phyloP scores from a whole-genome alignment of 1,140 invertebrate genomes.

The Ctenoplectra terminalis region DNA sequence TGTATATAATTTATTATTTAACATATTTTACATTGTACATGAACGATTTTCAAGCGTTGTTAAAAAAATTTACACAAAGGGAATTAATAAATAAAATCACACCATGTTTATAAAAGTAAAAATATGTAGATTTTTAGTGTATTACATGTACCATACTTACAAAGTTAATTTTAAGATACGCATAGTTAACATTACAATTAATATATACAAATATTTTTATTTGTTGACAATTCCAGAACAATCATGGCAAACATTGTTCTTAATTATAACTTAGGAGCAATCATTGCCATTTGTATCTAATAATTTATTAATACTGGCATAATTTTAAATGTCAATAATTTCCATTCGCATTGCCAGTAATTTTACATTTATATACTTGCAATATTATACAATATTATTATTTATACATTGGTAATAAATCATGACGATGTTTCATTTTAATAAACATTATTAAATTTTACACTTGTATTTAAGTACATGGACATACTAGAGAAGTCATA shows the following conservation, averaged over 20 bases:
- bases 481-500: neutral
- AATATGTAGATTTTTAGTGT: constrained; percentile 73
- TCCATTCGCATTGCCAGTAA: constrained; percentile 25
- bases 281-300: constrained; percentile 39
- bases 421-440: constrained; percentile 22
- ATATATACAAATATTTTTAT: constrained; percentile 61
- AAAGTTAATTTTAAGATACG: constrained; percentile 56
- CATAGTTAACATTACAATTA: constrained; percentile 55
- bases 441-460: constrained; percentile 30
- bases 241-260: constrained; percentile 33
- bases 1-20: neutral
- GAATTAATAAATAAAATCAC: constrained; percentile 63
- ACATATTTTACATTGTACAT: neutral
- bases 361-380: constrained; percentile 61
- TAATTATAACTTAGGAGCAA: constrained; percentile 32
- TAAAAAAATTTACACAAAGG: constrained; percentile 10
- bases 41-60: neutral
- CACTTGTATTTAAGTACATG: constrained; percentile 21
- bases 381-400: constrained; percentile 47
- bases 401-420: constrained; percentile 43
- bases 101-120: constrained; percentile 73
- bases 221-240: constrained; percentile 32
- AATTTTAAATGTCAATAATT: constrained; percentile 28
- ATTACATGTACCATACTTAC: constrained; percentile 71
- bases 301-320: constrained; percentile 55